phyloP scores from a whole-genome alignment of 2,797 vertebrate genomes.

The Chaunax sp. region DNA sequence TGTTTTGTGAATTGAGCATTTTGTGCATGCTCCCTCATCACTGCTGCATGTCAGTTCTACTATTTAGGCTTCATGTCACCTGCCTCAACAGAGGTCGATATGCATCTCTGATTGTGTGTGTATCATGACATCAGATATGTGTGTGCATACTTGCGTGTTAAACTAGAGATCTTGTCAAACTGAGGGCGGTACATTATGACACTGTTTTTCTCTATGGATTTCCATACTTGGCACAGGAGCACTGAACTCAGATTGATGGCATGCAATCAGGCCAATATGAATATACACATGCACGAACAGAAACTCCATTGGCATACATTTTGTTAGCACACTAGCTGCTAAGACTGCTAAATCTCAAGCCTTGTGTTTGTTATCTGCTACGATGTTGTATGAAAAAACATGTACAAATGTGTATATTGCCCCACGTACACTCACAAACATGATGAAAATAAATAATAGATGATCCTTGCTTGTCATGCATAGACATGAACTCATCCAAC shows the following conservation, averaged over 20 bases:
- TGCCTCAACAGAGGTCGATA: slow-evolving; percentile 22
- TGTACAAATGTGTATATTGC: neutral
- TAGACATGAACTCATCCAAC: neutral
- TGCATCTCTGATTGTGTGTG: slow-evolving; percentile 52
- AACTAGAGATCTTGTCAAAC: slow-evolving; percentile 25
- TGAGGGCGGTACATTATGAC: slow-evolving; percentile 22
- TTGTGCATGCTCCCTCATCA: slow-evolving; percentile 31
- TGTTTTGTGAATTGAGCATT: slow-evolving; percentile 40
- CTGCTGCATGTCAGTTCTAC: slow-evolving; percentile 52
- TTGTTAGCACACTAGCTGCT: slow-evolving; percentile 13
- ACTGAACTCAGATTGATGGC: slow-evolving; percentile 17
- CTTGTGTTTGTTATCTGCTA: slow-evolving; percentile 16
- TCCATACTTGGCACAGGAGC: slow-evolving; percentile 16
- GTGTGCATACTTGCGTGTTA: slow-evolving; percentile 11
- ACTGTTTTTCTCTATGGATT: slow-evolving; percentile 32
- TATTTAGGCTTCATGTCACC: slow-evolving; percentile 58
- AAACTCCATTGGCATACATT: slow-evolving; percentile 7
- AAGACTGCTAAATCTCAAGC: slow-evolving; percentile 28
- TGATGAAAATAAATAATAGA: slow-evolving; percentile 19
- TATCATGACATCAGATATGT: slow-evolving; percentile 14
- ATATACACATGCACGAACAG: slow-evolving; percentile 8
- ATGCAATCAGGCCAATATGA: slow-evolving; percentile 21
- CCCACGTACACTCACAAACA: neutral
- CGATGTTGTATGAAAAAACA: slow-evolving; percentile 15
- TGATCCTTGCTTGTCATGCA: slow-evolving; percentile 13